Conservation (phyloP, 2,113 vertebrate genomes). For the Columbina picui region DNA sequence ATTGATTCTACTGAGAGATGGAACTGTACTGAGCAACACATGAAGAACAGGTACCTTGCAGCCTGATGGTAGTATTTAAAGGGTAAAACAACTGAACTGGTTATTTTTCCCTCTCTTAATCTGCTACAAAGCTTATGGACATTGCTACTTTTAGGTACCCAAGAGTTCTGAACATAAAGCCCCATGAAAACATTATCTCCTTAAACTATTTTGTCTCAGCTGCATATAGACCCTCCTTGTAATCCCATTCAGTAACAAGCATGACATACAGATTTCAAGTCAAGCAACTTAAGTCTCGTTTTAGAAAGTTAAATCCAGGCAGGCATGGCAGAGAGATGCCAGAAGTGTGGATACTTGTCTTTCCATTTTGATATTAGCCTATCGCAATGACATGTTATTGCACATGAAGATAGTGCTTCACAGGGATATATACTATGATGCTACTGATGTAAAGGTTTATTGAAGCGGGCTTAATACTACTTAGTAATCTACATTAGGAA, state of each 20-base stretch:
- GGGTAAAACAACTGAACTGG: neutral
- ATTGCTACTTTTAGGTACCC: neutral
- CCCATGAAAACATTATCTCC: neutral
- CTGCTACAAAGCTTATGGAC: neutral
- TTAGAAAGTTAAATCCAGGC: neutral
- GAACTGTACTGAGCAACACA: fast-evolving
- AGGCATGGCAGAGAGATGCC: neutral
- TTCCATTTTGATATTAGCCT: neutral
- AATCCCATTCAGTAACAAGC: neutral
- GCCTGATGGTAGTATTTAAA: neutral
- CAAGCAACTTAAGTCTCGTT: slow-evolving; percentile 27
- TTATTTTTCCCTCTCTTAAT: neutral
- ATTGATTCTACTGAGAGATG: neutral
- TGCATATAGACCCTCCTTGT: neutral
- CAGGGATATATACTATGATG: neutral
- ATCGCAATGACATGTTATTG: neutral
- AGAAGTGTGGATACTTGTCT: neutral
- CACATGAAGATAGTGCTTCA: neutral
- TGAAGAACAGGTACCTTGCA: neutral
- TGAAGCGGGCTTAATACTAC: neutral
- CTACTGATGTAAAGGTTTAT: neutral
- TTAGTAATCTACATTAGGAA: neutral
- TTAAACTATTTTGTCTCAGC: slow-evolving; percentile 13
- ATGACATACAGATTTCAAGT: slow-evolving; percentile 5
- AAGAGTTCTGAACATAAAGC: neutral